A percentile compares a stretch with the other conserved stretches of the same genome.
Evolutionary conservation across 1,140 invertebrate species (phyloP).

Genomic region (Aphelinus atriplicis): DNA sequence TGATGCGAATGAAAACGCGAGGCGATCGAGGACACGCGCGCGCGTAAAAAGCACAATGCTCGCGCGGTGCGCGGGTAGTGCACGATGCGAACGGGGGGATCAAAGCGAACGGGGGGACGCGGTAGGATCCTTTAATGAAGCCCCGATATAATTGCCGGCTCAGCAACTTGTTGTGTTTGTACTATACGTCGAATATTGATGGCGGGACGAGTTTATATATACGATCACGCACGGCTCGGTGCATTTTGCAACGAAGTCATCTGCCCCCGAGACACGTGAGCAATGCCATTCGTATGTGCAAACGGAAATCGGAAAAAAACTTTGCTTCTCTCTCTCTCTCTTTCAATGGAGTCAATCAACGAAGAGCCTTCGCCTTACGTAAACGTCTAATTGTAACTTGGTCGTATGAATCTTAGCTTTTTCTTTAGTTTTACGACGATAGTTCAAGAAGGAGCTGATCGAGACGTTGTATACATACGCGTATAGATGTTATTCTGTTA

Average conservation of each 20-base stretch:
- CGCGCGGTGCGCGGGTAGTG: no score
- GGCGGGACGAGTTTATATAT: neutral
- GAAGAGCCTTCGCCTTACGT: neutral
- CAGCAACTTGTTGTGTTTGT: neutral
- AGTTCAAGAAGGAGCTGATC: no score
- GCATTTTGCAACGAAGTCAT: constrained; percentile 30
- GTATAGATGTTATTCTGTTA: no score
- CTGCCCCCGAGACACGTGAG: constrained; percentile 23
- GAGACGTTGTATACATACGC: no score
- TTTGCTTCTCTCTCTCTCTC: constrained; percentile 2
- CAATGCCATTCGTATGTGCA: neutral
- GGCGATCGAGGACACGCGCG: no score
- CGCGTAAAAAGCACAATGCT: no score
- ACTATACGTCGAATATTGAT: constrained; percentile 21
- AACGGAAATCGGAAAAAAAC: constrained; percentile 33
- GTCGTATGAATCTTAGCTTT: neutral
- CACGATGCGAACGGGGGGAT: no score
- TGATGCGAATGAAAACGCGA: no score
- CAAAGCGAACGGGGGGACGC: no score
- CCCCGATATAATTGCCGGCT: constrained; percentile 13
- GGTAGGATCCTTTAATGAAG: constrained; percentile 11
- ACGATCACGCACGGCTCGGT: neutral
- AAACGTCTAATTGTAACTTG: neutral
- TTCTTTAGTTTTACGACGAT: neutral
- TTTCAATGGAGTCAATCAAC: neutral